Conservation (phyloP, 2,888 invertebrate genomes). For the Gortyna flavago region DNA sequence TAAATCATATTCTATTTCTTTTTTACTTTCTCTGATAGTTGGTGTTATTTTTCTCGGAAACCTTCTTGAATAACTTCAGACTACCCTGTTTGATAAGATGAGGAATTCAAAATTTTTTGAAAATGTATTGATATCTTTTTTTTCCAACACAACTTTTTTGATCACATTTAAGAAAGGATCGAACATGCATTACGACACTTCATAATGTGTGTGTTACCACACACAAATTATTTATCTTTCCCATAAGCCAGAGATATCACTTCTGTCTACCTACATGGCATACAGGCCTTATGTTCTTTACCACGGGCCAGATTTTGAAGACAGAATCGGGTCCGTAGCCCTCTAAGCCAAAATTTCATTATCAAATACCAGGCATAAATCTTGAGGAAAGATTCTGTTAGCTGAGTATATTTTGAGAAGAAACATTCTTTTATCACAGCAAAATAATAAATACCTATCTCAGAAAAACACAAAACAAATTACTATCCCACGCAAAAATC, state of each 20-base stretch:
- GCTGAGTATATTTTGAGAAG: background rate
- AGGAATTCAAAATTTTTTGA: background rate
- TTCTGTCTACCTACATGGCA: background rate
- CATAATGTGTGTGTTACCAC: too few relatives aligned
- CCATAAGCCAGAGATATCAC: background rate
- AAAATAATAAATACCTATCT: slow-evolving; percentile 39
- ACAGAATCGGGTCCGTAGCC: background rate
- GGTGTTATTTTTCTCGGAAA: background rate
- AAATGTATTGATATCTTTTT: background rate
- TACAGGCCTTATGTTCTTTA: too few relatives aligned
- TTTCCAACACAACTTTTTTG: background rate
- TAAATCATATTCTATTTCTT: background rate
- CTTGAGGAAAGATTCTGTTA: background rate
- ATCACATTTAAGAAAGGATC: background rate
- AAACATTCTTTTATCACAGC: slow-evolving; percentile 3
- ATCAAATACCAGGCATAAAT: slow-evolving; percentile 15
- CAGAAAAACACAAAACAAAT: slow-evolving; percentile 47
- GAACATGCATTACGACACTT: background rate
- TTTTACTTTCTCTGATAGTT: background rate
- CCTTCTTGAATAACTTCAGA: background rate
- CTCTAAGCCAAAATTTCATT: background rate
- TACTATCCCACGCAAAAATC: slow-evolving; percentile 50
- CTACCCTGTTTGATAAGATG: background rate
- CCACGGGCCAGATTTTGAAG: background rate
- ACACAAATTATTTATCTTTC: background rate